Base-by-base conservation (phyloP, 2,797 vertebrate species). In the Tiaroga cobitis region DNA sequence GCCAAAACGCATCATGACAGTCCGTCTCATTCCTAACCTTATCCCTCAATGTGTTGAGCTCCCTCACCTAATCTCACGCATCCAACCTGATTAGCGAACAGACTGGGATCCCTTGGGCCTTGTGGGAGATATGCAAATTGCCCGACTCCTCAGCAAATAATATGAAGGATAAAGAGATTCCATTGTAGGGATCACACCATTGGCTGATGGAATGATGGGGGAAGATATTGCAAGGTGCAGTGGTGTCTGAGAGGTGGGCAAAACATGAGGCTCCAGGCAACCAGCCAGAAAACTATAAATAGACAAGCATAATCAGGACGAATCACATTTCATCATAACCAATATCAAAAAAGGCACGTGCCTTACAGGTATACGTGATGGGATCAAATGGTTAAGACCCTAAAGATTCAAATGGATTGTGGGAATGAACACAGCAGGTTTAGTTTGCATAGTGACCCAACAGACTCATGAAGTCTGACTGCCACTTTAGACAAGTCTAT, bases 251-350 rank as follows among this genome's bases (percentile, higher is more conserved):
- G 89, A 63, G 85, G 73, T 86, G 76, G 24, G 76, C 85, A 91
- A 84, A 91, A 86, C 90, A 82, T 70, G 74, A 61, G 61, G 87
- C 90, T 91, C 79, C 86, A 90, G 88, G 88, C 90, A 85, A 54
- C 13, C 73, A 85, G 86, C 79, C 88, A 85, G 77, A n/a, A 43
- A 59, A 72, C 90, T 89, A 92, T 91, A 90, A 91, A 91, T 91
- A 93, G 88, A 68, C 43, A 19, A 26, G 56, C 77, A 86, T 82
- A 91, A 91, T 81, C 43, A 89, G 76, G 34, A 63, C 84, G 85
- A 89, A 88, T 88, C 83, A 82, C 84, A 49, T 86, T 89, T 88
- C 63, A 72, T 72, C 82, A 88, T 85, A 63, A 80, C 46, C 19
- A 21, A 85, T 73, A 80, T 54, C 26, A 80, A 73, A 49, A 82